Evolutionary conservation across 2,113 vertebrate species (phyloP).

Genomic region (Tachysurus fulvidraco): DNA sequence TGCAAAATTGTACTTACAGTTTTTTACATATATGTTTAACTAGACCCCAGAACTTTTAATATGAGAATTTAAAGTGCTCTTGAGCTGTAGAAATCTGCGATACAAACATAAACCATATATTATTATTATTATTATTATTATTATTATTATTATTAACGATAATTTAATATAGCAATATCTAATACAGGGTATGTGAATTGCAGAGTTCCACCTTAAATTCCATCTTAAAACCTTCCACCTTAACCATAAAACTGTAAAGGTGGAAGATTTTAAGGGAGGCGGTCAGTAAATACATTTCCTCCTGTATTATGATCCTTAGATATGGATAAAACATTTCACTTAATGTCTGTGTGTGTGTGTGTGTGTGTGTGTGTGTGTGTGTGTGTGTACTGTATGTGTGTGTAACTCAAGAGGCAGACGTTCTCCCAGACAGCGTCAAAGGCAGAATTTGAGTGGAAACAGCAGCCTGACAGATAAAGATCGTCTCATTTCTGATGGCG

Average conservation of each 20-base stretch:
- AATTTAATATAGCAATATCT: too few species aligned
- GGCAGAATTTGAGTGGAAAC: conserved; percentile 77
- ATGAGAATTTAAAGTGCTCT: too few species aligned
- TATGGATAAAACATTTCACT: background rate
- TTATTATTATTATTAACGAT: too few species aligned
- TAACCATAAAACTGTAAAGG: too few species aligned
- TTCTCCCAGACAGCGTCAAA: conserved; percentile 84
- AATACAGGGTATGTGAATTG: too few species aligned
- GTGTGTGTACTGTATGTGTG: conserved; percentile 17
- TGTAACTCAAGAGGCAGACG: conserved; percentile 79
- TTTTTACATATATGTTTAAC: background rate
- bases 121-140: too few species aligned
- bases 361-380: conserved; percentile 44
- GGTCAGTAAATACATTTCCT: background rate
- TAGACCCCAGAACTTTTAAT: background rate
- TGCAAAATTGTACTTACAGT: background rate
- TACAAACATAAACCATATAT: too few species aligned
- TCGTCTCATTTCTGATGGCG: conserved; percentile 84
- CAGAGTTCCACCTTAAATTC: too few species aligned
- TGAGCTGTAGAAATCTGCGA: too few species aligned
- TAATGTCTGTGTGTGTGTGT: background rate
- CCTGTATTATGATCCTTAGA: background rate
- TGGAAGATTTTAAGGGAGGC: background rate
- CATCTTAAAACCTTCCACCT: too few species aligned
- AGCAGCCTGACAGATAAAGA: conserved; percentile 79